phyloP scores from a whole-genome alignment of 2,113 vertebrate genomes.

The Nothocercus julius region DNA sequence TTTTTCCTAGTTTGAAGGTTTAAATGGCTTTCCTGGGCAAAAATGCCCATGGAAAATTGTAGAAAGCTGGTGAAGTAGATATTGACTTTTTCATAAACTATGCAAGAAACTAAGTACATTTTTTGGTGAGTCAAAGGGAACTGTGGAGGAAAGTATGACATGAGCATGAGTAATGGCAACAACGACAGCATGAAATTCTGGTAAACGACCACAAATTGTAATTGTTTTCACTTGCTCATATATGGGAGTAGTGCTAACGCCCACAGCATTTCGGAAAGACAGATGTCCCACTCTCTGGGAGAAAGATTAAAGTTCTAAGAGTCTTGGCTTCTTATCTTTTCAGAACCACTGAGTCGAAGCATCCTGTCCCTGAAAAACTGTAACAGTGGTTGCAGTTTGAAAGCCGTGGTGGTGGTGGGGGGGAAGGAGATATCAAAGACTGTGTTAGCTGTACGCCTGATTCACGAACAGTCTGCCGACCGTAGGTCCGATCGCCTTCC shows the following conservation, averaged over 20 bases:
- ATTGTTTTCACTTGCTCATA: background rate
- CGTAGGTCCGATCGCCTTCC: no score
- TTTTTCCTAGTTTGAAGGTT: background rate
- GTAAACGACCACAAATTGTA: background rate
- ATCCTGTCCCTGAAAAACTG: background rate
- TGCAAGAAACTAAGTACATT: background rate
- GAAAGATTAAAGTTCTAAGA: background rate
- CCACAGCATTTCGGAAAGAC: background rate
- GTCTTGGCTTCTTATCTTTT: background rate
- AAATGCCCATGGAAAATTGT: background rate
- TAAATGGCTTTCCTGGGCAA: background rate
- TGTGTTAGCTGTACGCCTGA: no score
- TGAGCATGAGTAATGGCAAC: background rate
- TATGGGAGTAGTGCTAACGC: background rate
- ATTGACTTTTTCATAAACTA: background rate
- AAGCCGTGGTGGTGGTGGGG: no score
- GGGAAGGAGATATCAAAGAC: no score
- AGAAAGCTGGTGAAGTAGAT: background rate
- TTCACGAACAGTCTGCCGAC: no score
- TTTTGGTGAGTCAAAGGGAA: background rate
- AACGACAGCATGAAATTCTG: background rate
- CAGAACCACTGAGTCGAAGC: background rate
- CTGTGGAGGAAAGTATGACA: background rate
- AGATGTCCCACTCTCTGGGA: background rate
- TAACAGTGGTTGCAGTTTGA: no score